Percentiles rank a stretch among this genome's conserved stretches.
These are phyloP conservation scores for Arizona elegans DNA, from an alignment of 2,113 vertebrate species.

Conservation along the genomic window DNA sequence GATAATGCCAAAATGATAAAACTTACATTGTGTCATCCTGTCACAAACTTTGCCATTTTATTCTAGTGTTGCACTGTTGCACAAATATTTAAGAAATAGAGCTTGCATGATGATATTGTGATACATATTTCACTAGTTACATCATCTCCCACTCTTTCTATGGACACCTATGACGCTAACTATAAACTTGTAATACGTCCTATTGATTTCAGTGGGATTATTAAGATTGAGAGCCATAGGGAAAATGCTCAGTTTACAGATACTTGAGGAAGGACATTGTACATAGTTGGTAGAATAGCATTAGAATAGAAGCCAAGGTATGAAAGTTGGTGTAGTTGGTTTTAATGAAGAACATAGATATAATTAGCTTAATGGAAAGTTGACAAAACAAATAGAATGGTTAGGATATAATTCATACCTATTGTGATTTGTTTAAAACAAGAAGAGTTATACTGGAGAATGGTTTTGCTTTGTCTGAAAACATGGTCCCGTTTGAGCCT, in stretches of 20 bases:
- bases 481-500: too few relatives aligned
- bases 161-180: not conserved
- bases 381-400: not conserved
- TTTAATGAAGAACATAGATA: not conserved
- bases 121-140: not conserved
- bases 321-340: not conserved
- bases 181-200: not conserved
- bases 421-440: not conserved
- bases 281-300: not conserved
- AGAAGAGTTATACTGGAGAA: not conserved
- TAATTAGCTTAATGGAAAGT: not conserved
- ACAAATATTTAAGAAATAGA: not conserved
- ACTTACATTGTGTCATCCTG: not conserved
- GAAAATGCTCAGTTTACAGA: not conserved
- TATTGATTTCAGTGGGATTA: too few relatives aligned
- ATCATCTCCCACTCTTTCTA: not conserved
- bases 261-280: not conserved
- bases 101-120: not conserved
- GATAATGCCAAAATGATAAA: not conserved
- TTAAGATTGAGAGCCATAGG: not conserved
- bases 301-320: not conserved
- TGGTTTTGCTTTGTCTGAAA: not conserved
- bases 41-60: not conserved
- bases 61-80: not conserved
- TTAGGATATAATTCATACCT: too few relatives aligned